Evolutionary conservation across 1,140 invertebrate species (phyloP), one percentile per base, ranked within the genome.

Genomic region (Ostrea edulis): DNA sequence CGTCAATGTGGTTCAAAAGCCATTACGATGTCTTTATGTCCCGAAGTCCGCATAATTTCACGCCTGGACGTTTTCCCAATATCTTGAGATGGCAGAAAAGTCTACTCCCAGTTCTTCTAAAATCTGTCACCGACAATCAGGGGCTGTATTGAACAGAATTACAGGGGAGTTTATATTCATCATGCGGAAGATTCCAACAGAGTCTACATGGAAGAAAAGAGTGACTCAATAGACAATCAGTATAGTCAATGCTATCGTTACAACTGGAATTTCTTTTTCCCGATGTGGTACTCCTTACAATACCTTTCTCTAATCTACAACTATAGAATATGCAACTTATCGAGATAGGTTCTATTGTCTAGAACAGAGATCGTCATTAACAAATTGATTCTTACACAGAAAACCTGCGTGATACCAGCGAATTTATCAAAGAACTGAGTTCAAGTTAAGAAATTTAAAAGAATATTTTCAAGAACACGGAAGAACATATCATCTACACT

Each of bases 371-470:
- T 44, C 35, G 35, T 44, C 35, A 2, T 44, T 9, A 12, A 35
- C 68, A 77, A 77, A 77, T 77, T 35, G 68, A 29, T 77, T 77
- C 29, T 25, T 29, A 14, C 14, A 9, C 68, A 35, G 68, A 77
- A 62, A 77, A 77, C 68, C 68, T 35, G 68, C 68, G 68, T 77
- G 68, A 77, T 77, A 12, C 12, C 25, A 77, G 8, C 68, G 5
- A 35, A 77, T 77, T 77, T 22, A 77, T 77, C 22, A 35, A 25
- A 29, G 0, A 25, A n/a, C 14, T 29, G 68, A 77, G 68, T 29
- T 77, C 68, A 77, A 77, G 68, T 29, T 77, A 77, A 77, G 35
- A 11, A 77, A 25, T 77, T 77, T 35, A 77, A 77, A 77, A 77
- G 22, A 35, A 25, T 25, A 77, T 22, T 77, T 71, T 77, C 68